A percentile compares a stretch with the other conserved stretches of the same genome.
Conservation (phyloP, 2,888 invertebrate genomes). For the Tetheella fluctuosa region DNA sequence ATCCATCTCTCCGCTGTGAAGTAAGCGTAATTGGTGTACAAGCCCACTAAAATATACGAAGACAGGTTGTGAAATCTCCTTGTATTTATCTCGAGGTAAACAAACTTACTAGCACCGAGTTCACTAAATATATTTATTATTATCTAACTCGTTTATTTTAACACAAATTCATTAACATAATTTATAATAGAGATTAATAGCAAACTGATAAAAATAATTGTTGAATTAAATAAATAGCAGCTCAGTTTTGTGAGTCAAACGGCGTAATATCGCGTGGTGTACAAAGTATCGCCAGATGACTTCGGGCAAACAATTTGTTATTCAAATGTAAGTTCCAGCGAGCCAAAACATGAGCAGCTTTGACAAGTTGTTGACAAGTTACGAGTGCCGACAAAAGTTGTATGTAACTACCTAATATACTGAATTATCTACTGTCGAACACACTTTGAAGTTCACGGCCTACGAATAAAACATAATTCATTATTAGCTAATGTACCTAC, state of each 20-base stretch:
- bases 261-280: conserved; percentile 30
- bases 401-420: conserved; percentile 26
- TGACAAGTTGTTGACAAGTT: conserved; percentile 52
- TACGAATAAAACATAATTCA: background rate
- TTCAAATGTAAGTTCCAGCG: conserved; percentile 48
- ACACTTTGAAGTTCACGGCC: background rate
- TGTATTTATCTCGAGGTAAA: background rate
- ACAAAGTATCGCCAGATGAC: conserved; percentile 36
- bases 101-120: background rate
- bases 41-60: conserved; percentile 9
- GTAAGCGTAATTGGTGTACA: conserved; percentile 29
- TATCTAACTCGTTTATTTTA: conserved; percentile 31
- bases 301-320: conserved; percentile 53
- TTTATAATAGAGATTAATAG: conserved; percentile 25
- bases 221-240: conserved; percentile 35
- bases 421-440: conserved; percentile 3
- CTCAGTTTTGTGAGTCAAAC: conserved; percentile 41
- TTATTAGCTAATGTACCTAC: background rate
- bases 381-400: conserved; percentile 43
- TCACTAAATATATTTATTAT: conserved; percentile 20
- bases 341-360: conserved; percentile 45
- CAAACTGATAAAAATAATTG: conserved; percentile 26
- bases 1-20: conserved; percentile 42
- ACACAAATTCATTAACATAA: conserved; percentile 37
- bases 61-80: conserved; percentile 3